Conservation (phyloP, 1,140 invertebrate genomes). For the Drosophila athabasca region DNA sequence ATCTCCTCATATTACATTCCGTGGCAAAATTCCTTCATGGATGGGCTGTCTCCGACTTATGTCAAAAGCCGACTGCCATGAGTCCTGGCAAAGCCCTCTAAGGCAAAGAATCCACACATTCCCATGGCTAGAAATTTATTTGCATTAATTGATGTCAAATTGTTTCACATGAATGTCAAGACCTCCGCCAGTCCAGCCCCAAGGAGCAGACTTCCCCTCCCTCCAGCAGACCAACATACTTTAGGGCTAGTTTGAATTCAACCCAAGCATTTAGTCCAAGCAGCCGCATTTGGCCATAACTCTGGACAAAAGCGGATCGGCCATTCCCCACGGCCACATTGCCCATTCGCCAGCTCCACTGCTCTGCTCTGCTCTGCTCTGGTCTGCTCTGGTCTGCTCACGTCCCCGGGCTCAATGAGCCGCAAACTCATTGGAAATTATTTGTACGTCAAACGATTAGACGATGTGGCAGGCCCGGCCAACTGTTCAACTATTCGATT, state of each 20-base stretch:
- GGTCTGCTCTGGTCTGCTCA: slow-evolving; percentile 25
- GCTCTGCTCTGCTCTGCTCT: slow-evolving; percentile 1
- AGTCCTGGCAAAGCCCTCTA: slow-evolving; percentile 1
- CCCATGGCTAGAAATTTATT: slow-evolving; percentile 52
- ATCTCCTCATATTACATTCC: slow-evolving; percentile 37
- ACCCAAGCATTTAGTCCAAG: slow-evolving; percentile 33
- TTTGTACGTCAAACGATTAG: slow-evolving; percentile 77
- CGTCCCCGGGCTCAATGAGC: slow-evolving; percentile 70
- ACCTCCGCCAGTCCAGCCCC: slow-evolving; percentile 6
- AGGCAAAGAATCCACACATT: slow-evolving; percentile 33
- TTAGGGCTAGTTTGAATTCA: slow-evolving; percentile 21
- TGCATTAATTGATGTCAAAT: slow-evolving; percentile 61
- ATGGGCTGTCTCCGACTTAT: slow-evolving; percentile 13
- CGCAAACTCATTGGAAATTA: slow-evolving; percentile 80
- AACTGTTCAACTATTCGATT: slow-evolving; percentile 34
- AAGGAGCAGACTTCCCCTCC: neutral
- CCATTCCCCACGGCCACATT: neutral
- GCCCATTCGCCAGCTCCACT: no score
- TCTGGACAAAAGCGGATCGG: slow-evolving; percentile 32
- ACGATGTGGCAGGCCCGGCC: neutral
- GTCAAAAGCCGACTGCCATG: slow-evolving; percentile 24
- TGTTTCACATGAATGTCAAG: slow-evolving; percentile 49
- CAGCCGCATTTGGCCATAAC: slow-evolving; percentile 20
- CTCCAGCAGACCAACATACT: neutral
- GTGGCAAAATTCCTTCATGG: slow-evolving; percentile 31